Percentiles rank a stretch among this genome's conserved stretches.
phyloP scores from a whole-genome alignment of 2,113 vertebrate genomes.

The Gopherus evgoodei region DNA sequence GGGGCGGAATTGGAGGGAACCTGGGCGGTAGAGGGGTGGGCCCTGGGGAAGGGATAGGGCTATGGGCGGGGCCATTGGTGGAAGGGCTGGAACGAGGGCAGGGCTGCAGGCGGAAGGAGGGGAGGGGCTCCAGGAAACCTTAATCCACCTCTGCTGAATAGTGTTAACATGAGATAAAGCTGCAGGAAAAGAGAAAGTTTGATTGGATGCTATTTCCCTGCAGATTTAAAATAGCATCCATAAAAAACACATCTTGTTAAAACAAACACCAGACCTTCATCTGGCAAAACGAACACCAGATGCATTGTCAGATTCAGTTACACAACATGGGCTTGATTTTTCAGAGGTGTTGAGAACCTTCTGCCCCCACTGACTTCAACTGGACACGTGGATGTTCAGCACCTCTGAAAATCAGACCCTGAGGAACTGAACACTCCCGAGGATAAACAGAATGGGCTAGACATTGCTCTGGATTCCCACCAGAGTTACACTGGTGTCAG shows the following conservation, averaged over 20 bases:
- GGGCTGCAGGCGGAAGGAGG: too few relatives aligned
- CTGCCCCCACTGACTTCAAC: neutral
- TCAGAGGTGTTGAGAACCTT: neutral
- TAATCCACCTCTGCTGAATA: neutral
- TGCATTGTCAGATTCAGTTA: neutral
- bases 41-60: too few relatives aligned
- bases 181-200: neutral
- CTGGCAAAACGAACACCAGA: neutral
- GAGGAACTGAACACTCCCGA: neutral
- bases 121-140: too few relatives aligned
- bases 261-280: neutral
- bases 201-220: neutral
- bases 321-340: neutral
- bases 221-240: conserved; percentile 21
- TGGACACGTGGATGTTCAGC: neutral
- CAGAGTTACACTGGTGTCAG: neutral
- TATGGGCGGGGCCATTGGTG: too few relatives aligned
- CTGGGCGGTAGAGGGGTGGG: too few relatives aligned
- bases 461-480: neutral
- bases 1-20: too few relatives aligned
- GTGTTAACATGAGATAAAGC: neutral
- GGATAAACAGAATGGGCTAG: neutral
- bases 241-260: neutral
- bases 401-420: neutral
- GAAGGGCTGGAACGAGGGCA: too few relatives aligned